Evolutionary conservation across 2,888 invertebrate species (phyloP).

Genomic region (Apoderus coryli): DNA sequence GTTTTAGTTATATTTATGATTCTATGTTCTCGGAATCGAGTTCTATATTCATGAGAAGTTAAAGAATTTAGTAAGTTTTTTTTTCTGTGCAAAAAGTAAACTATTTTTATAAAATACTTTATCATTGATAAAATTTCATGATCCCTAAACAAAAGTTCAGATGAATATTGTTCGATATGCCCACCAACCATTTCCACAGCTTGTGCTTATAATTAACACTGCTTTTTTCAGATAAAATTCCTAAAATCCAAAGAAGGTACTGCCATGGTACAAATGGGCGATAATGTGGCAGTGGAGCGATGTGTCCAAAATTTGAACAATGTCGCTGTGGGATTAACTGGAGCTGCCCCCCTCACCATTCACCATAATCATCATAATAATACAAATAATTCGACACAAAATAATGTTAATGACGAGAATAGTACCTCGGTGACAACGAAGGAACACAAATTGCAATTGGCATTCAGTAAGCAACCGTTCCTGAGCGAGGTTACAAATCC

Average conservation of each 20-base stretch:
- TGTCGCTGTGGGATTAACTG: constrained; percentile 63
- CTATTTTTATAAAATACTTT: too few species aligned
- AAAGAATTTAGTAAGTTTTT: too few species aligned
- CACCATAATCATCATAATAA: constrained; percentile 19
- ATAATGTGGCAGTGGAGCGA: constrained; percentile 83
- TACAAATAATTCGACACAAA: constrained; percentile 14
- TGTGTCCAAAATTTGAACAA: constrained; percentile 92
- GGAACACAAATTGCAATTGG: constrained; percentile 51
- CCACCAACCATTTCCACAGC: too few species aligned
- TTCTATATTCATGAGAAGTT: too few species aligned
- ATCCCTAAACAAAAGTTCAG: too few species aligned
- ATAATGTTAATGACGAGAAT: constrained; percentile 18
- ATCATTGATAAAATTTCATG: too few species aligned
- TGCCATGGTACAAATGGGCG: constrained; percentile 99
- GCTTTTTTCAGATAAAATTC: constrained; percentile 63
- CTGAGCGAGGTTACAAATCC: constrained; percentile 94
- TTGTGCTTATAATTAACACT: too few species aligned
- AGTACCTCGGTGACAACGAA: constrained; percentile 18
- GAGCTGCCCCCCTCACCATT: constrained; percentile 34
- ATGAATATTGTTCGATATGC: too few species aligned
- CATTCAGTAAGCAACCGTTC: constrained; percentile 84
- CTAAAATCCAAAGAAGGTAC: constrained; percentile 97
- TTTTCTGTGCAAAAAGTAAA: too few species aligned
- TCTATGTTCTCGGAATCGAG: too few species aligned
- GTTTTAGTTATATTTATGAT: too few species aligned